Evolutionary conservation across 2,113 vertebrate species (phyloP), one percentile per base, ranked within the genome.

Genomic region (Azemiops feae): DNA sequence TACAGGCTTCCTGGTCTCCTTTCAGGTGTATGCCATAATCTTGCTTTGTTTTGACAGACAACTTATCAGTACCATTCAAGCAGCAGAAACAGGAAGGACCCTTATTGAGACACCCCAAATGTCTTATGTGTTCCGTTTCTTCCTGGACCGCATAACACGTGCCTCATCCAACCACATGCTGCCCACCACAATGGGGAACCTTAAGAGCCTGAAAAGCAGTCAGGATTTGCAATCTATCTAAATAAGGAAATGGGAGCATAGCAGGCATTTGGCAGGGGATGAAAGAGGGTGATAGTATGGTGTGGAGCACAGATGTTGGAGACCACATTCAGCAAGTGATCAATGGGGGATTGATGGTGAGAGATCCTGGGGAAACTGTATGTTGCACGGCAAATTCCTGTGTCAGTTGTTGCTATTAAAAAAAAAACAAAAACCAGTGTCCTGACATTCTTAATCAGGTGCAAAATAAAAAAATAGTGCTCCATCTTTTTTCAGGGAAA

Each of bases 321-420:
- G 45, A 5, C 30, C 55, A 60, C 20, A 5, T 50, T 22, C 43
- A 43, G 14, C 27, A 57, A 43, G 30, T 23, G 57, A 23, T 5
- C 2, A 12, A 22, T 11, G 10, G 25, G 5, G 54, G 14, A 16
- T 54, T 43, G 5, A 30, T 43, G 14, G 60, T 81, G 34, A 25
- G 89, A n/a, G 7, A 27, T 55, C 74, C n/a, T 20, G 27, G 34
- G 55, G 20, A 57, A 20, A 2, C 22, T 43, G 9, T 53, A 81
- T 11, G 11, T 22, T 34, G 55, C 7, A 8, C 27, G 25, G 5
- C 23, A 86, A 20, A 85, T 50, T 30, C 60, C 50, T 92, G 5
- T 3, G 45, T 0, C 39, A 85, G 1, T 4, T n/a, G 0, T 18
- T 25, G 2, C 50, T 58, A 4, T 85, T 50, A 0, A 18, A 39